Conservation (phyloP, 2,797 vertebrate genomes). For the Cirrhinus mrigala region DNA sequence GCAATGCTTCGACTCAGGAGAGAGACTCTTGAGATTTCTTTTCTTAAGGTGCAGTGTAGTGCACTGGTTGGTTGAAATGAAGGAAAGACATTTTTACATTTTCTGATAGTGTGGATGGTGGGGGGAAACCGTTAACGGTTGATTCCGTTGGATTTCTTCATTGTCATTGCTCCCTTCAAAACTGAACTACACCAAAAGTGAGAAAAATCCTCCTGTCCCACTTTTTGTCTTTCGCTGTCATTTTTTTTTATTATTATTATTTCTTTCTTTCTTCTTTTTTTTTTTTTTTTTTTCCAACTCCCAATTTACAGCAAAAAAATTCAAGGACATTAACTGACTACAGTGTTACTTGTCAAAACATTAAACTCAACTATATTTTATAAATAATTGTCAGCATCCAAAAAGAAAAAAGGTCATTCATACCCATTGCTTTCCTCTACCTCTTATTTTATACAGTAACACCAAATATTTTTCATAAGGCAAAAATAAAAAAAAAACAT, state of each 20-base stretch:
- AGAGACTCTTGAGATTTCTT: slow-evolving; percentile 24
- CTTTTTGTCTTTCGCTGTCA: background rate
- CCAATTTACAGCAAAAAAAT: background rate
- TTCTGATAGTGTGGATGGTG: slow-evolving; percentile 45
- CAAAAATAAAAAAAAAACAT: background rate
- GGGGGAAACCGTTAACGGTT: slow-evolving; percentile 19
- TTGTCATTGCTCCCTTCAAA: slow-evolving; percentile 18
- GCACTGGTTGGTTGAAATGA: slow-evolving; percentile 49
- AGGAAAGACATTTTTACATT: slow-evolving; percentile 49
- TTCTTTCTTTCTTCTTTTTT: background rate
- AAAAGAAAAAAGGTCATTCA: background rate
- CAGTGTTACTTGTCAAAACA: slow-evolving; percentile 3
- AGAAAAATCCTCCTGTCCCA: background rate
- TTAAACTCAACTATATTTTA: background rate
- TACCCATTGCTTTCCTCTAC: slow-evolving; percentile 45
- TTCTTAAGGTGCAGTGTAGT: slow-evolving; percentile 25
- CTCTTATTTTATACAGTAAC: slow-evolving; percentile 52
- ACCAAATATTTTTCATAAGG: slow-evolving; percentile 29
- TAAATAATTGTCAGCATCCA: background rate
- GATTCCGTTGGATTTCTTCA: slow-evolving; percentile 12
- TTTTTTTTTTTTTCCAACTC: background rate
- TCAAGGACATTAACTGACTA: background rate
- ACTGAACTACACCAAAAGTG: slow-evolving; percentile 13
- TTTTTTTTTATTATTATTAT: background rate
- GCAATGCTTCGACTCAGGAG: slow-evolving; percentile 49